phyloP scores from a whole-genome alignment of 2,797 vertebrate species.

The Euthynnus affinis region DNA sequence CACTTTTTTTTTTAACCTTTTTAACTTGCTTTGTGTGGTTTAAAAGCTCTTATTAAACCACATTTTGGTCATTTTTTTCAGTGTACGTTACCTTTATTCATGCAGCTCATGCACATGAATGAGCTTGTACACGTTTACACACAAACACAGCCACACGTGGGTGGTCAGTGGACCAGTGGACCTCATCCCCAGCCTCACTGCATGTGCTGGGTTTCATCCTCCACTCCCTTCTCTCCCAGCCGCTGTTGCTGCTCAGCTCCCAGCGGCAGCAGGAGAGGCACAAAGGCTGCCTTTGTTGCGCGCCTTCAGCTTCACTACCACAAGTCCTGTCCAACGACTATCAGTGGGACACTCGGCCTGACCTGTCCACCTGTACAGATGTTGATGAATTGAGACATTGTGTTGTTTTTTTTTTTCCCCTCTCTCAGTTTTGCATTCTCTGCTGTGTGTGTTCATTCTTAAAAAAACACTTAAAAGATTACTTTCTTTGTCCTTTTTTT shows the following conservation, averaged over 20 bases:
- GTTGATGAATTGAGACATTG: slow-evolving; percentile 68
- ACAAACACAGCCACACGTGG: slow-evolving; percentile 63
- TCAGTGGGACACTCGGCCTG: slow-evolving; percentile 54
- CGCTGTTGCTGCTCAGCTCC: slow-evolving; percentile 65
- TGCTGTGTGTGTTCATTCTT: slow-evolving; percentile 14
- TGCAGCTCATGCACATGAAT: slow-evolving; percentile 61
- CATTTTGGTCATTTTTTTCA: slow-evolving; percentile 17
- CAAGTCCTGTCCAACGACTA: slow-evolving; percentile 51
- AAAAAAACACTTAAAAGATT: slow-evolving; percentile 4
- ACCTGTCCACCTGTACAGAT: slow-evolving; percentile 77
- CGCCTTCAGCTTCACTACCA: slow-evolving; percentile 47
- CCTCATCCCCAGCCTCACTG: slow-evolving; percentile 63
- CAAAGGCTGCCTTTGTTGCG: slow-evolving; percentile 77
- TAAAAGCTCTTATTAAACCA: slow-evolving; percentile 5
- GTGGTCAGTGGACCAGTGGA: slow-evolving; percentile 64
- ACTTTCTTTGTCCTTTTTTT: slow-evolving; percentile 35
- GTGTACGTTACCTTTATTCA: slow-evolving; percentile 47
- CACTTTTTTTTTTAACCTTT: slow-evolving; percentile 3
- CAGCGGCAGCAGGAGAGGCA: slow-evolving; percentile 65
- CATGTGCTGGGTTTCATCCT: slow-evolving; percentile 64
- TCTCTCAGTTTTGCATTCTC: slow-evolving; percentile 23
- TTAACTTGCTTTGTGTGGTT: slow-evolving; percentile 4
- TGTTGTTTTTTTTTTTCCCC: slow-evolving; percentile 30
- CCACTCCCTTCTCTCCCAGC: slow-evolving; percentile 69
- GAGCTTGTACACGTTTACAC: slow-evolving; percentile 58